Percentiles rank a stretch among this genome's conserved stretches.
phyloP scores from a whole-genome alignment of 2,113 vertebrate species.

The Ictalurus punctatus region DNA sequence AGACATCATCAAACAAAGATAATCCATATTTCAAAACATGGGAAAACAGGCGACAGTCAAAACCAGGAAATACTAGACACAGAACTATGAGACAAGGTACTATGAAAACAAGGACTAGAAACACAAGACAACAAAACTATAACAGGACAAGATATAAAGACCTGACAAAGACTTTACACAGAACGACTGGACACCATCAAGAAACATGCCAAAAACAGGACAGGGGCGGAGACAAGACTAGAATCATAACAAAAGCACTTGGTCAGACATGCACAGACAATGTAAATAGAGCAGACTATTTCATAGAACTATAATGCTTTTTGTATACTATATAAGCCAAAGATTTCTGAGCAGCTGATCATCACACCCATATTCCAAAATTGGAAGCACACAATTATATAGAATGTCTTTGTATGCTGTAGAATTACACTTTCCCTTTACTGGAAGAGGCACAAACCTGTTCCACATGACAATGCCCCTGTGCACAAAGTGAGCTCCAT shows the following conservation, averaged over 20 bases:
- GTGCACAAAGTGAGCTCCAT: no score
- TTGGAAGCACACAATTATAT: no score
- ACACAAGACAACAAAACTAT: not conserved
- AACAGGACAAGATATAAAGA: not conserved
- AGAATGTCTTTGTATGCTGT: no score
- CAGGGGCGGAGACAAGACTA: not conserved
- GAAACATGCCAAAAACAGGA: not conserved
- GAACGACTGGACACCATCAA: not conserved
- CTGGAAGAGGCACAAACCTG: no score
- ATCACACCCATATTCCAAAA: no score
- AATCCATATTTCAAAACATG: not conserved
- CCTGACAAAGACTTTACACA: not conserved
- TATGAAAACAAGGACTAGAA: not conserved
- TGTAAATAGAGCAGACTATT: no score
- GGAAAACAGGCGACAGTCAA: not conserved
- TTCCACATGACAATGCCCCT: no score
- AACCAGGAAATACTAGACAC: not conserved
- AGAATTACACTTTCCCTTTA: no score
- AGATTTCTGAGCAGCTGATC: no score
- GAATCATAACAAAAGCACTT: not conserved
- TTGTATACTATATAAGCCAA: no score
- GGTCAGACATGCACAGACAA: no score
- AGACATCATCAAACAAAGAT: not conserved
- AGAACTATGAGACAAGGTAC: not conserved
- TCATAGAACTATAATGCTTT: no score